A percentile compares a stretch with the other conserved stretches of the same genome.
Evolutionary conservation across 2,888 invertebrate species (phyloP).

Genomic region (Macrophya alboannulata): DNA sequence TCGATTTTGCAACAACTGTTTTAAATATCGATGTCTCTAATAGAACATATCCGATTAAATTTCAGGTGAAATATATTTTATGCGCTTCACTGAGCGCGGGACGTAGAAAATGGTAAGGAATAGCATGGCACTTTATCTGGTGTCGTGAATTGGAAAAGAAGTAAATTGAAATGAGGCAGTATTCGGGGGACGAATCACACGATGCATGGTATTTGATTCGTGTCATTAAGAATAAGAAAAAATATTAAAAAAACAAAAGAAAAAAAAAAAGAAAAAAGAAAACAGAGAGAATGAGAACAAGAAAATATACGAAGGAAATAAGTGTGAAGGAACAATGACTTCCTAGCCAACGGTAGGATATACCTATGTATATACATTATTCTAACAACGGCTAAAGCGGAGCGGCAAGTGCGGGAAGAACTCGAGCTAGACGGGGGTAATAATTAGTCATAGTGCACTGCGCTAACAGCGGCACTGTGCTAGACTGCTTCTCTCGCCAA

Average conservation of each 20-base stretch:
- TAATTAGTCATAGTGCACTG: conserved; percentile 80
- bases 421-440: conserved; percentile 62
- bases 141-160: not conserved
- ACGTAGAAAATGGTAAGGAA: not conserved
- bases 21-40: not conserved
- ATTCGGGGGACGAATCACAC: not conserved
- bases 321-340: conserved; percentile 61
- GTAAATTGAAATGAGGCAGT: not conserved
- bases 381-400: conserved; percentile 62
- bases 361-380: conserved; percentile 34
- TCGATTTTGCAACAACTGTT: not conserved
- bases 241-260: not conserved
- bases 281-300: not conserved
- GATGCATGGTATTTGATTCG: not conserved
- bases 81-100: conserved; percentile 1
- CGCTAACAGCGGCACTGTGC: conserved; percentile 80
- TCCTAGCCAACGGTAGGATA: conserved; percentile 46
- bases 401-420: conserved; percentile 57
- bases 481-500: conserved; percentile 72
- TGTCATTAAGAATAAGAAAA: conserved; percentile 6
- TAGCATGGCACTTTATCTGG: not conserved
- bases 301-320: conserved; percentile 57
- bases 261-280: not conserved
- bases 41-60: not conserved
- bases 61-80: not conserved